A percentile compares a stretch with the other conserved stretches of the same genome.
Evolutionary conservation across 1,140 invertebrate genomes (phyloP).

Genomic region (Lysiphlebus fabarum): DNA sequence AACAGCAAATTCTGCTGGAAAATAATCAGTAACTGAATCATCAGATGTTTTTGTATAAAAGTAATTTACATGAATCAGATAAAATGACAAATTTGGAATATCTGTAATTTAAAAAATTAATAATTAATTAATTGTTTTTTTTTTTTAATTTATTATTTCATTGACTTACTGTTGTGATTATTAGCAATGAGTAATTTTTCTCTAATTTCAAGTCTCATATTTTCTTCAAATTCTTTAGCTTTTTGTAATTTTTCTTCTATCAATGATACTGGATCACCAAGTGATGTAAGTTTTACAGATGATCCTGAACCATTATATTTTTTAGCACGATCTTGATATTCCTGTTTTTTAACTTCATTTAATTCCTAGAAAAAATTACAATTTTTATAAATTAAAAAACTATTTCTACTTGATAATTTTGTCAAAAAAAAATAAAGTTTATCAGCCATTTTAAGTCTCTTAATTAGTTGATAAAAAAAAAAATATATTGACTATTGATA

Average conservation of each 20-base stretch:
- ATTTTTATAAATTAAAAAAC: conserved; percentile 1
- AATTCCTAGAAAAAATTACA: conserved; percentile 12
- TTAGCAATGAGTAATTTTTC: background rate
- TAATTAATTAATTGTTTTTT: background rate
- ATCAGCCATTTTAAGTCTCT: background rate
- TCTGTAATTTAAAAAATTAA: conserved; percentile 15
- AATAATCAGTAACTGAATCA: conserved; percentile 34
- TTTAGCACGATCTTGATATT: conserved; percentile 14
- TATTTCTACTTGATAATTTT: background rate
- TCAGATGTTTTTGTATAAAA: conserved; percentile 36
- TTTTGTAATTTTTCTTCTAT: conserved; percentile 3
- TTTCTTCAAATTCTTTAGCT: background rate
- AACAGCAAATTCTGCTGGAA: conserved; percentile 49
- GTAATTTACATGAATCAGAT: conserved; percentile 51
- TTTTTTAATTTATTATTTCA: background rate
- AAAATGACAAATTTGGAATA: conserved; percentile 39
- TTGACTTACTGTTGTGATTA: background rate
- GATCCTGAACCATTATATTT: background rate
- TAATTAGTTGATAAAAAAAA: background rate
- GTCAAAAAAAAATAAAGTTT: background rate
- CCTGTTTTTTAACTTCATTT: conserved; percentile 3
- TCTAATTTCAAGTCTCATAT: conserved; percentile 10
- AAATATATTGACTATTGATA: too few relatives aligned
- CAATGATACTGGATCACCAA: conserved; percentile 9
- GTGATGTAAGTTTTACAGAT: conserved; percentile 6